Percentiles rank a stretch among this genome's conserved stretches.
These are phyloP conservation scores for Yponomeuta sedellus DNA, from an alignment of 2,888 invertebrate species.

Conservation along the genomic window DNA sequence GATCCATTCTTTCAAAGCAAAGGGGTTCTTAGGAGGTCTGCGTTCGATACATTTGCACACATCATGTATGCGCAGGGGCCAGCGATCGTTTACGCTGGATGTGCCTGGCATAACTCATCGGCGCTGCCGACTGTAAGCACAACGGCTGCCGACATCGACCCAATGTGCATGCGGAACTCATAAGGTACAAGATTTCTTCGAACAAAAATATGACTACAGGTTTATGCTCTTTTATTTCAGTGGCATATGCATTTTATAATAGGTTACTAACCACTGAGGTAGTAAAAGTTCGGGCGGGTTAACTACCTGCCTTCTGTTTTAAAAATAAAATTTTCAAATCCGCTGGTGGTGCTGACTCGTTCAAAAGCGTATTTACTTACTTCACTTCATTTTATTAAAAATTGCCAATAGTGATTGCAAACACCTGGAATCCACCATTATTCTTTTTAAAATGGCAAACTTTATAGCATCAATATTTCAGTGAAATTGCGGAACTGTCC, in stretches of 20 bases:
- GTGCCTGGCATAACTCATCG: slow-evolving; percentile 56
- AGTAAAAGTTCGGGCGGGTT: neutral
- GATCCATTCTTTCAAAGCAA: slow-evolving; percentile 2
- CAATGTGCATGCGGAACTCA: neutral
- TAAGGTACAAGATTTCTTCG: neutral
- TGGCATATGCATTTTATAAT: no score
- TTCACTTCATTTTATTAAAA: slow-evolving; percentile 47
- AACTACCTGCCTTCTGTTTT: neutral
- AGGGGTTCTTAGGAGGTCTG: slow-evolving; percentile 40
- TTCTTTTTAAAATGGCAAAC: slow-evolving; percentile 59
- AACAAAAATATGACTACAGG: neutral
- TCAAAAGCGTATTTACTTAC: slow-evolving; percentile 34
- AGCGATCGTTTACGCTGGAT: slow-evolving; percentile 54
- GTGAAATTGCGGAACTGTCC: slow-evolving; percentile 45
- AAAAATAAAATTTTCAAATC: neutral
- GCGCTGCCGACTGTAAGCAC: slow-evolving; percentile 20
- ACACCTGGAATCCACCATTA: slow-evolving; percentile 57
- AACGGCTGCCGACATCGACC: neutral
- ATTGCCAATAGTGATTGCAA: slow-evolving; percentile 51
- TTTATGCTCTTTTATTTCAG: no score
- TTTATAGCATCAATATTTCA: slow-evolving; percentile 59
- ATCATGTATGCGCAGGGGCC: slow-evolving; percentile 55
- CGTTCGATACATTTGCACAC: slow-evolving; percentile 60
- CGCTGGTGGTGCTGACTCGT: neutral
- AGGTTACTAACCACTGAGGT: no score